Evolutionary conservation across 2,113 vertebrate genomes (phyloP).

Genomic region (Syrmaticus mikado): DNA sequence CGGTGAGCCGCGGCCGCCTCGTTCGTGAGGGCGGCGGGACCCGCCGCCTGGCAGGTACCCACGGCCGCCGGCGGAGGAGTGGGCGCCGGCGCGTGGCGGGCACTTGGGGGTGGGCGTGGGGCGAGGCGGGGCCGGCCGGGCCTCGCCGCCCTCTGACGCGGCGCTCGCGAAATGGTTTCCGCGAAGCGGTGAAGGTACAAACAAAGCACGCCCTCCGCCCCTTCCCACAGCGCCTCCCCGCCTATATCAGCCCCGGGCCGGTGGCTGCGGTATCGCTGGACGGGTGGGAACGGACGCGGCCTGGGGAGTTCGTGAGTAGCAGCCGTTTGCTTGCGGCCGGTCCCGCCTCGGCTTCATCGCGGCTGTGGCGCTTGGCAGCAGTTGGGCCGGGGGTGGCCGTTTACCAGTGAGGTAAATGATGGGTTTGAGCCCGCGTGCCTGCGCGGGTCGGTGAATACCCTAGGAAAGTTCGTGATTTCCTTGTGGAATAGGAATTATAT

Average conservation of each 20-base stretch:
- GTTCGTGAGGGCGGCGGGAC: too few species aligned
- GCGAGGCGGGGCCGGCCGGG: too few species aligned
- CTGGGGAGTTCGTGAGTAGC: not conserved
- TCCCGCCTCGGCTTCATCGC: too few species aligned
- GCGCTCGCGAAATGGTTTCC: not conserved
- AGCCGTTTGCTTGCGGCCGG: not conserved
- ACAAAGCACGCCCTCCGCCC: not conserved
- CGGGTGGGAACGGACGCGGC: not conserved
- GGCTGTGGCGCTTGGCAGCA: accelerated
- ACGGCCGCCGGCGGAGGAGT: too few species aligned
- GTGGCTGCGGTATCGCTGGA: too few species aligned
- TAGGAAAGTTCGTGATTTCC: accelerated
- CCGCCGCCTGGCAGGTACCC: too few species aligned
- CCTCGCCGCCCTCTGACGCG: not conserved
- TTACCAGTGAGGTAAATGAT: not conserved
- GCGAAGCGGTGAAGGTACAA: not conserved
- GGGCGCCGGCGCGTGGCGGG: too few species aligned
- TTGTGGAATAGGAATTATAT: not conserved
- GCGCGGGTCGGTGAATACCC: accelerated
- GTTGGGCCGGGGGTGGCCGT: accelerated
- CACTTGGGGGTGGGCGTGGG: too few species aligned
- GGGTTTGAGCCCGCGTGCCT: accelerated
- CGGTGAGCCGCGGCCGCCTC: too few species aligned
- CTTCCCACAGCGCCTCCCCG: not conserved
- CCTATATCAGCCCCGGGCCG: not conserved